Evolutionary conservation across 2,888 invertebrate species (phyloP).

Genomic region (Mimas tiliae): DNA sequence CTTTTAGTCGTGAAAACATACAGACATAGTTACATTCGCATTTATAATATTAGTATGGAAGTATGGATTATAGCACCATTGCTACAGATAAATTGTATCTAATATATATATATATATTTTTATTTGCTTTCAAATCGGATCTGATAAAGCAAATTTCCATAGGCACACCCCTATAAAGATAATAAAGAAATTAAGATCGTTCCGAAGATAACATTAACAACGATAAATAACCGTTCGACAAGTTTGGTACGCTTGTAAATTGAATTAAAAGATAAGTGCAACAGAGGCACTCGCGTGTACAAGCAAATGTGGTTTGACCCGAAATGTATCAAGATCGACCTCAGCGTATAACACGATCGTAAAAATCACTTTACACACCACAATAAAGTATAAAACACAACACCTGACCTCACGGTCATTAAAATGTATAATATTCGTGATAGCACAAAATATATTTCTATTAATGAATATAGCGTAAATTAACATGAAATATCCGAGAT

Average conservation of each 20-base stretch:
- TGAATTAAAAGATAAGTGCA: slow-evolving; percentile 77
- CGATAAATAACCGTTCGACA: slow-evolving; percentile 71
- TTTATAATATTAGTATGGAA: too few species aligned
- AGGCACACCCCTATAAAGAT: slow-evolving; percentile 46
- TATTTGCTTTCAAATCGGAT: neutral
- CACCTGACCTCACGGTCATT: slow-evolving; percentile 39
- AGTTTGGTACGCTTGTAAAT: slow-evolving; percentile 68
- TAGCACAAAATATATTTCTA: slow-evolving; percentile 43
- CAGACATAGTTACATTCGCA: too few species aligned
- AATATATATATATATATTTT: neutral
- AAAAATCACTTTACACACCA: slow-evolving; percentile 55
- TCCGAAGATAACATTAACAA: slow-evolving; percentile 64
- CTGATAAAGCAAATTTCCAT: slow-evolving; percentile 25
- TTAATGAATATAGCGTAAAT: slow-evolving; percentile 52
- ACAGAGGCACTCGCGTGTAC: slow-evolving; percentile 56
- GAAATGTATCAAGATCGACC: slow-evolving; percentile 48
- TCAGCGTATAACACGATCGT: slow-evolving; percentile 42
- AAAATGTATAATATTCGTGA: slow-evolving; percentile 37
- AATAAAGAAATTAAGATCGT: slow-evolving; percentile 73
- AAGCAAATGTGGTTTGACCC: slow-evolving; percentile 54
- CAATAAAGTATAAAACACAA: slow-evolving; percentile 48
- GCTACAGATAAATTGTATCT: neutral
- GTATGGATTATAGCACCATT: too few species aligned
- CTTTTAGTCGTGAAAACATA: too few species aligned
- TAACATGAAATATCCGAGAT: slow-evolving; percentile 47